Evolutionary conservation across 2,113 vertebrate species (phyloP).

Genomic region (Martes martes): DNA sequence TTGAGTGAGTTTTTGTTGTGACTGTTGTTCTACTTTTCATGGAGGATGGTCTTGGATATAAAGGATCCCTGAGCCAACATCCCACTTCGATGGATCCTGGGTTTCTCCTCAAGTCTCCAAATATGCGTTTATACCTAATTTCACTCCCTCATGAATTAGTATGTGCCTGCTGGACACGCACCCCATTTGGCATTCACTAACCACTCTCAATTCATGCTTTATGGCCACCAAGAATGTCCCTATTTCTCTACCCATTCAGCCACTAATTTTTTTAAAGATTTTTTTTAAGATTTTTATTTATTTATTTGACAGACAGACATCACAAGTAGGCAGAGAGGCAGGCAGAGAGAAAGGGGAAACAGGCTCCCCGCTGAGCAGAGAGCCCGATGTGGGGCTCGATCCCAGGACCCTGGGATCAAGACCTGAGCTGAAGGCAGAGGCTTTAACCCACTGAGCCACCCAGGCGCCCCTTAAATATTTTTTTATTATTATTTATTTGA

Average conservation of each 20-base stretch:
- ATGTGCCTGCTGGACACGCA: neutral
- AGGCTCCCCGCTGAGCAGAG: too few species aligned
- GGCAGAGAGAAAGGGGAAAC: too few species aligned
- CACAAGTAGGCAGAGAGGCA: too few species aligned
- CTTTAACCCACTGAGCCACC: too few species aligned
- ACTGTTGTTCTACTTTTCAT: neutral
- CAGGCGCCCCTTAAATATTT: too few species aligned
- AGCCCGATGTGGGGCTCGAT: too few species aligned
- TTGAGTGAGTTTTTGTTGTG: neutral
- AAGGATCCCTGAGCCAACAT: neutral
- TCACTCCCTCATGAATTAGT: neutral
- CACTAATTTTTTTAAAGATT: neutral
- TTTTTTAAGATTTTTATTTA: too few species aligned
- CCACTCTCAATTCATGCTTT: neutral
- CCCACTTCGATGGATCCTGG: neutral
- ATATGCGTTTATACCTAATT: neutral
- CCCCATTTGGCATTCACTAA: neutral
- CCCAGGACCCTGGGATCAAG: too few species aligned
- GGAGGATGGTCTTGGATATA: neutral
- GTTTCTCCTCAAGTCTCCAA: neutral
- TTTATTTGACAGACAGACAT: too few species aligned
- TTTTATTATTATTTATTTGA: too few species aligned
- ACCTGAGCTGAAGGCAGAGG: too few species aligned
- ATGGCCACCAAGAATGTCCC: neutral
- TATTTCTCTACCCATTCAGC: neutral